These are phyloP conservation scores for Capitulum mitella DNA, from an alignment of 2,888 invertebrate genomes.

Conservation along the genomic window DNA sequence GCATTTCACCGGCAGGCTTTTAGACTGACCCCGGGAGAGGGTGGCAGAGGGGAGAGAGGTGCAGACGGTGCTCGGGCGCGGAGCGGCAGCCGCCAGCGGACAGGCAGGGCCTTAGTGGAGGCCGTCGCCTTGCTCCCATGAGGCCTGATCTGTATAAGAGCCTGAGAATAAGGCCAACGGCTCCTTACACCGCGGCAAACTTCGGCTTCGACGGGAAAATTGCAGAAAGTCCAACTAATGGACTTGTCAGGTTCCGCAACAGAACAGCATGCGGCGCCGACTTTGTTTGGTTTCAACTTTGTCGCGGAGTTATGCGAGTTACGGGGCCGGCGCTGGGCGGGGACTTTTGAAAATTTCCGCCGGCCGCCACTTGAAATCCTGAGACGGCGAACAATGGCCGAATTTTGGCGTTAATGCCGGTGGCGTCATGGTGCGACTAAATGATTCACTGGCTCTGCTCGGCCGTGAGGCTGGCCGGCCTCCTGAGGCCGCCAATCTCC, in stretches of 20 bases:
- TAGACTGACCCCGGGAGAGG: no score
- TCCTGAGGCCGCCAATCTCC: no score
- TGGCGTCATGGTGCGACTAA: neutral
- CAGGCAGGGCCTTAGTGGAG: no score
- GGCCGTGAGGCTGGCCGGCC: neutral
- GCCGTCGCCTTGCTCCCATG: no score
- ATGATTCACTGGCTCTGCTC: neutral
- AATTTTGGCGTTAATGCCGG: neutral
- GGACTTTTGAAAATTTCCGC: conserved; percentile 1
- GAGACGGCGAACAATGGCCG: neutral
- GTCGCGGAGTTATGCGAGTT: neutral
- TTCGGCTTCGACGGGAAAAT: conserved; percentile 8
- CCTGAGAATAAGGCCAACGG: neutral
- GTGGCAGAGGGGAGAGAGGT: no score
- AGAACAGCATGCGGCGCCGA: neutral
- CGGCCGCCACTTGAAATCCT: neutral
- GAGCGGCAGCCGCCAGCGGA: no score
- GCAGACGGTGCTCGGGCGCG: no score
- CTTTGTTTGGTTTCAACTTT: conserved; percentile 21
- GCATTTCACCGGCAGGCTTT: no score
- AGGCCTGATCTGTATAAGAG: no score
- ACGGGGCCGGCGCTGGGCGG: neutral
- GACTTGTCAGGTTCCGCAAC: conserved; percentile 4
- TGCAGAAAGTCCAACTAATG: conserved; percentile 11
- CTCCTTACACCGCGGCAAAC: neutral